phyloP scores from a whole-genome alignment of 2,888 invertebrate species.

The Arge pagana region DNA sequence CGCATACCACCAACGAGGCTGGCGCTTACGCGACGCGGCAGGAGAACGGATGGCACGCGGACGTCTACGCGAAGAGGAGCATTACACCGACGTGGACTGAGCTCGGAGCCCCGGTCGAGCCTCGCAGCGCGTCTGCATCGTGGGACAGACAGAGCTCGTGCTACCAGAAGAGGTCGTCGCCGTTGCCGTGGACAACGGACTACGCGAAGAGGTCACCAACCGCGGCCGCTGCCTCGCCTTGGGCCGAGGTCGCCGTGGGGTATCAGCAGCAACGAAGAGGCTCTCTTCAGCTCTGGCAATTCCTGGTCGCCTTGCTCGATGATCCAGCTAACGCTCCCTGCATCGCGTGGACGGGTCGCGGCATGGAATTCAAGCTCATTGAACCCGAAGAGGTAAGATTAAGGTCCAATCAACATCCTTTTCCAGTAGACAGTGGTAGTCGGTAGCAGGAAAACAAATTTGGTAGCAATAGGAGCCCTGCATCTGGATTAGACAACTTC shows the following conservation, averaged over 20 bases:
- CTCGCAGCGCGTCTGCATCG: slow-evolving; percentile 28
- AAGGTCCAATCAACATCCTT: no score
- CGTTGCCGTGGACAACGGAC: slow-evolving; percentile 46
- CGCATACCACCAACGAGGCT: slow-evolving; percentile 30
- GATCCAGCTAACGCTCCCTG: slow-evolving; percentile 76
- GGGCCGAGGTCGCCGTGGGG: slow-evolving; percentile 48
- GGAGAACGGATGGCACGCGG: slow-evolving; percentile 40
- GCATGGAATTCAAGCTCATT: slow-evolving; percentile 93
- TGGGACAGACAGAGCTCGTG: slow-evolving; percentile 47
- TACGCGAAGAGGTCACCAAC: slow-evolving; percentile 45
- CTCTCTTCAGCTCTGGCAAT: slow-evolving; percentile 93
- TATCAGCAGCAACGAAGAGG: slow-evolving; percentile 70
- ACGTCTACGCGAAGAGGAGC: slow-evolving; percentile 42
- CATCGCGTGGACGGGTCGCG: slow-evolving; percentile 94
- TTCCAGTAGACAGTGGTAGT: no score
- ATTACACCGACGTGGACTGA: slow-evolving; percentile 51
- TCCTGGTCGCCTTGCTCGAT: slow-evolving; percentile 81
- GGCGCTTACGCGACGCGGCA: slow-evolving; percentile 35
- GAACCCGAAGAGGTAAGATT: slow-evolving; percentile 89
- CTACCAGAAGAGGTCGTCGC: slow-evolving; percentile 46
- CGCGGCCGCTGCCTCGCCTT: slow-evolving; percentile 37
- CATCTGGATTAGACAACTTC: no score
- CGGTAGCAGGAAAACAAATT: no score
- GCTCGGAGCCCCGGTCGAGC: slow-evolving; percentile 43
- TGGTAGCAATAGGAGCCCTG: no score